Evolutionary conservation across 2,113 vertebrate species (phyloP).

Genomic region (Pandion haliaetus): DNA sequence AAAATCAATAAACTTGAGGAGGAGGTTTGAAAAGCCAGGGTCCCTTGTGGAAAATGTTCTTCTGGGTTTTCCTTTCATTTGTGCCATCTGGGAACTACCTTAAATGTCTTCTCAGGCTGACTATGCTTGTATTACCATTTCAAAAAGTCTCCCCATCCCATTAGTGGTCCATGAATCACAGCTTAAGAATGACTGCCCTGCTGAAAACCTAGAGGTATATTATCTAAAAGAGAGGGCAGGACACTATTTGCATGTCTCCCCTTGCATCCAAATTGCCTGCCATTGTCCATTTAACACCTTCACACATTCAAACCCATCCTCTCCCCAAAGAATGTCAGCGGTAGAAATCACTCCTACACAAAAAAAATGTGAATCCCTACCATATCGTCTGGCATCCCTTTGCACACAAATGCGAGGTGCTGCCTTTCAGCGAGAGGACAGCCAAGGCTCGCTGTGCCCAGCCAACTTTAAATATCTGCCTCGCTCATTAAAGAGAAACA

Average conservation of each 20-base stretch:
- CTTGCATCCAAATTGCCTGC: not conserved
- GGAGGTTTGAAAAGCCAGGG: not conserved
- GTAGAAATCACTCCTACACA: not conserved
- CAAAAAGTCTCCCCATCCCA: not conserved
- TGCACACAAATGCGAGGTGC: not conserved
- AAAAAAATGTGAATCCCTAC: not conserved
- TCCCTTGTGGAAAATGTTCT: not conserved
- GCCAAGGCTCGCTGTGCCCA: constrained; percentile 47
- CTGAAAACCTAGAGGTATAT: not conserved
- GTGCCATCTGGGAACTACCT: not conserved
- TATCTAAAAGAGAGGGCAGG: not conserved
- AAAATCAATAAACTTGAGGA: not conserved
- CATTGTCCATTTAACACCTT: not conserved
- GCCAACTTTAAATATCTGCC: constrained; percentile 54
- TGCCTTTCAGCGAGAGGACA: constrained; percentile 49
- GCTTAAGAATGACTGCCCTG: not conserved
- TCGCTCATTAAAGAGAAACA: constrained; percentile 50
- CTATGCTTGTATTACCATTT: not conserved
- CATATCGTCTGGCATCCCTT: constrained; percentile 7
- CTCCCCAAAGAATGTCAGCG: not conserved
- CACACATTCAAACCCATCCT: not conserved
- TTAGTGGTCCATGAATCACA: not conserved
- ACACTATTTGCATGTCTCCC: not conserved
- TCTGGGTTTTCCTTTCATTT: not conserved
- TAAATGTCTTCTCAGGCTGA: not conserved